These are phyloP conservation scores for Drosophila takahashii DNA, from an alignment of 1,140 invertebrate species.

Conservation along the genomic window DNA sequence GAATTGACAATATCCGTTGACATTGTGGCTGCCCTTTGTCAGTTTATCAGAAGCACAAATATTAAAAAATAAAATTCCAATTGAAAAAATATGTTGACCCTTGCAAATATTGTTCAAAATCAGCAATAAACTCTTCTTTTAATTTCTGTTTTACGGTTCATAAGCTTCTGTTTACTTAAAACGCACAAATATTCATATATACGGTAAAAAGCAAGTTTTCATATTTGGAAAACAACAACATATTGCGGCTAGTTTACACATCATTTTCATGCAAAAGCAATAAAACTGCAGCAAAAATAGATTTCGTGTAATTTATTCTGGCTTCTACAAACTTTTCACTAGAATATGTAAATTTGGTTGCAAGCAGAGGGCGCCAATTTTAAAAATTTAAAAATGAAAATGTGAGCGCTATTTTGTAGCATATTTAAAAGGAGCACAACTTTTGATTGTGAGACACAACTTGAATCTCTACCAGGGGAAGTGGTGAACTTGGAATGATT, in stretches of 20 bases:
- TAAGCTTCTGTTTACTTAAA: neutral
- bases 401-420: neutral
- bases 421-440: neutral
- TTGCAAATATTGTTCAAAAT: constrained; percentile 2
- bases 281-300: constrained; percentile 1
- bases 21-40: neutral
- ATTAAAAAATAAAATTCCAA: neutral
- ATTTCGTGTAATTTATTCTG: constrained; percentile 15
- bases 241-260: neutral
- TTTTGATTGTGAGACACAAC: neutral
- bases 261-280: neutral
- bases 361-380: neutral
- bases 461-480: neutral
- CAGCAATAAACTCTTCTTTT: neutral
- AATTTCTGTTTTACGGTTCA: constrained; percentile 8
- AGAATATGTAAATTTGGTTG: neutral
- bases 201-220: constrained; percentile 2
- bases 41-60: neutral
- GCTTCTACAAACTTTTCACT: neutral
- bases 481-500: too few species aligned
- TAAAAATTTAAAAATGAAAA: neutral
- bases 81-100: neutral
- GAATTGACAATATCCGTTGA: neutral
- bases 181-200: neutral
- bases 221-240: neutral